These are phyloP conservation scores for Moxostoma hubbsi DNA, from an alignment of 2,797 vertebrate genomes.

Conservation along the genomic window DNA sequence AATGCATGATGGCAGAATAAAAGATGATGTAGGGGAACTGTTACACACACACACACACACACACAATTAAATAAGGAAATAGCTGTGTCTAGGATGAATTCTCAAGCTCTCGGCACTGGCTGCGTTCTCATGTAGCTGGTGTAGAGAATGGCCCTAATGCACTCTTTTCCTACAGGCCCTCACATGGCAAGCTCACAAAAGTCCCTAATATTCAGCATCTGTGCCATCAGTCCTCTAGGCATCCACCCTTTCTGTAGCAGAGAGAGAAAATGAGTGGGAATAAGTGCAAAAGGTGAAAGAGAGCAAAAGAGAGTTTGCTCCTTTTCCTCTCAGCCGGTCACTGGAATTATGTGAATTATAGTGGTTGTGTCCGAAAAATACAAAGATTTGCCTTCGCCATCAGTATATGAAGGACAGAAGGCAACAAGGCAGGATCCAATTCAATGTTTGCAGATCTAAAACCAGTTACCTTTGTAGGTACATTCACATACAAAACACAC, in stretches of 20 bases:
- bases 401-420: no score
- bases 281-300: not conserved
- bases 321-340: not conserved
- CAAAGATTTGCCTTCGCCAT: no score
- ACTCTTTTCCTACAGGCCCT: slow-evolving; percentile 72
- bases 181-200: slow-evolving; percentile 57
- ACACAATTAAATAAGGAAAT: not conserved
- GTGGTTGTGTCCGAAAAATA: no score
- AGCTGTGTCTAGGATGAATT: not conserved
- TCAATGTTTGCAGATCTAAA: no score
- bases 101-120: slow-evolving; percentile 23
- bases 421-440: no score
- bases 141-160: slow-evolving; percentile 67
- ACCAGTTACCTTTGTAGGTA: no score
- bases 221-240: slow-evolving; percentile 27
- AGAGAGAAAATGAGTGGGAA: not conserved
- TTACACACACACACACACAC: not conserved
- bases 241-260: slow-evolving; percentile 1
- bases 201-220: slow-evolving; percentile 48
- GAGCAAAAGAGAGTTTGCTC: not conserved
- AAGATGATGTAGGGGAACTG: not conserved
- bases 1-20: not conserved
- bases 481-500: no score
- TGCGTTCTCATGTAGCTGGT: slow-evolving; percentile 41
- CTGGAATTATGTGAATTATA: no score